These are phyloP conservation scores for Anthopleura xanthogrammica DNA, from an alignment of 92 coral and sea anemone genomes.

Conservation along the genomic window DNA sequence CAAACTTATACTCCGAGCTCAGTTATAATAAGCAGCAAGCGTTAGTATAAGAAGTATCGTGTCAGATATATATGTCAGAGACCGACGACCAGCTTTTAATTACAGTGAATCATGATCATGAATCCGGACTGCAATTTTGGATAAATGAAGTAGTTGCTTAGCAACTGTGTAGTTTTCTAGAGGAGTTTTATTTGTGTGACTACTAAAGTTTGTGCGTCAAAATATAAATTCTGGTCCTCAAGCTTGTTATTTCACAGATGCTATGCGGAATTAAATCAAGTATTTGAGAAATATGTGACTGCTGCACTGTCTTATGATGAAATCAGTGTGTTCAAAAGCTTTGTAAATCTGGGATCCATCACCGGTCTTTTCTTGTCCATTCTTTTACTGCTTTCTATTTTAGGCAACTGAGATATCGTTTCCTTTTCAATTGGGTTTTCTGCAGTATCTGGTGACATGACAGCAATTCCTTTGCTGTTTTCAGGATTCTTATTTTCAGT, in stretches of 20 bases:
- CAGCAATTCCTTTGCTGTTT: background rate
- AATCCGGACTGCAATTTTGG: too few species aligned
- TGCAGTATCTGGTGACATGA: background rate
- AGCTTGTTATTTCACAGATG: background rate
- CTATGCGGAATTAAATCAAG: background rate
- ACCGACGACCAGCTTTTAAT: too few species aligned
- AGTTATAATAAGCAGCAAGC: too few species aligned
- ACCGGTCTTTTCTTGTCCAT: background rate
- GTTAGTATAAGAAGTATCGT: too few species aligned
- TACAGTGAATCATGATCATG: too few species aligned
- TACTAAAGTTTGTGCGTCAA: too few species aligned
- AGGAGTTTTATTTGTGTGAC: too few species aligned
- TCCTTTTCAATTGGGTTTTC: background rate
- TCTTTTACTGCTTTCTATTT: background rate
- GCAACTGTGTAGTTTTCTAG: too few species aligned
- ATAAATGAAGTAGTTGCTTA: too few species aligned
- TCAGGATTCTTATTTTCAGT: background rate
- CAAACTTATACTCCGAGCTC: too few species aligned
- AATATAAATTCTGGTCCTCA: too few species aligned
- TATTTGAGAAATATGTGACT: background rate
- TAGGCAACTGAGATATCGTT: background rate
- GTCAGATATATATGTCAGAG: too few species aligned
- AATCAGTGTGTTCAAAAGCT: constrained; percentile 13
- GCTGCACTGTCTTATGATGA: background rate
- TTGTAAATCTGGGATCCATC: constrained; percentile 14